Evolutionary conservation across 2,888 invertebrate species (phyloP).

Genomic region (Perizoma affinitatum): DNA sequence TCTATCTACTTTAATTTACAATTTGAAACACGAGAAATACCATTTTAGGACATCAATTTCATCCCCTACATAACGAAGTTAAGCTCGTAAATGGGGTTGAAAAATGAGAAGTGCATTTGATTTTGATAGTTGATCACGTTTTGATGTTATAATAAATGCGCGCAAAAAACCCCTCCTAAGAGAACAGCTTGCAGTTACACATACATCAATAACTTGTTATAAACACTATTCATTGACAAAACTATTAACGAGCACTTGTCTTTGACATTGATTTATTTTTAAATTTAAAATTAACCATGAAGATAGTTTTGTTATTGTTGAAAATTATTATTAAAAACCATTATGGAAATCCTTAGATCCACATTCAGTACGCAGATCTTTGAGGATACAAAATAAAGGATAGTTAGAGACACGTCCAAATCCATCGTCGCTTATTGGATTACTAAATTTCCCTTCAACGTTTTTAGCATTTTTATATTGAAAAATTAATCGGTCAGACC

Average conservation of each 20-base stretch:
- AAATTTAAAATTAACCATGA: conserved; percentile 4
- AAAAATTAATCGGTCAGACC: too few relatives aligned
- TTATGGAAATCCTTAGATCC: too few relatives aligned
- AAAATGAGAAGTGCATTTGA: conserved; percentile 62
- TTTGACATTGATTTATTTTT: conserved; percentile 12
- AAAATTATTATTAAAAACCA: too few relatives aligned
- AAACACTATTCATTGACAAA: conserved; percentile 16
- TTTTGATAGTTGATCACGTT: conserved; percentile 46
- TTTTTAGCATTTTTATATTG: too few relatives aligned
- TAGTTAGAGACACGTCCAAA: too few relatives aligned
- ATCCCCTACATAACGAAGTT: conserved; percentile 50
- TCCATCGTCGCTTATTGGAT: too few relatives aligned
- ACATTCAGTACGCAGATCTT: too few relatives aligned
- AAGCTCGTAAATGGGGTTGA: conserved; percentile 64
- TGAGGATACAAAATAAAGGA: too few relatives aligned
- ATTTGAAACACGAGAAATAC: background rate
- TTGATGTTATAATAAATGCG: conserved; percentile 24
- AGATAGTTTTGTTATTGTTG: too few relatives aligned
- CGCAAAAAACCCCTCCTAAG: conserved; percentile 20
- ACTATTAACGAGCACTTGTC: conserved; percentile 25
- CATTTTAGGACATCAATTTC: conserved; percentile 6
- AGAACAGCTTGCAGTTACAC: conserved; percentile 18
- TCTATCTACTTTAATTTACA: background rate
- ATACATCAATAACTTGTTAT: conserved; percentile 21
- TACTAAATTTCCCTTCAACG: too few relatives aligned